Conservation (phyloP, 1,140 invertebrate genomes). For the Drosophila navojoa region DNA sequence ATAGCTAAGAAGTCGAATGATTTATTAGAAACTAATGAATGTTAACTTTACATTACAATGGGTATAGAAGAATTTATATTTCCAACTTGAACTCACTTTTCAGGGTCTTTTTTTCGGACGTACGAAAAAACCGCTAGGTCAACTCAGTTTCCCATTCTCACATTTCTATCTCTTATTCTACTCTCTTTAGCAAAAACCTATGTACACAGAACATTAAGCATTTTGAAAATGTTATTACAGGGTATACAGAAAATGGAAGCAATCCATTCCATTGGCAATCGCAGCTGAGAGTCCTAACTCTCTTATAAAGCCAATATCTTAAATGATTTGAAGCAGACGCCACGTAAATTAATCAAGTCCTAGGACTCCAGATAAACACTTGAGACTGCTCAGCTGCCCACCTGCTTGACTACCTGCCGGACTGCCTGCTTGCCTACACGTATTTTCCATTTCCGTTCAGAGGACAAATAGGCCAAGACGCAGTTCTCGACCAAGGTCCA, state of each 20-base stretch:
- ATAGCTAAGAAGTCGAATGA: too few relatives aligned
- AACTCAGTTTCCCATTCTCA: too few relatives aligned
- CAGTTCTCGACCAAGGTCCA: constrained; percentile 31
- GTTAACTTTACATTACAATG: too few relatives aligned
- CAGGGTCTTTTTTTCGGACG: too few relatives aligned
- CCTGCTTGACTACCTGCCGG: neutral
- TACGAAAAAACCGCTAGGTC: too few relatives aligned
- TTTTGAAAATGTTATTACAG: too few relatives aligned
- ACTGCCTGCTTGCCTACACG: constrained; percentile 30
- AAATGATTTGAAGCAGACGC: neutral
- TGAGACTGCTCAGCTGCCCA: constrained; percentile 16
- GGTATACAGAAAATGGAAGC: neutral
- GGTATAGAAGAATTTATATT: too few relatives aligned
- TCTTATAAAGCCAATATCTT: neutral
- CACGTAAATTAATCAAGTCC: constrained; percentile 34
- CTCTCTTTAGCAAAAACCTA: too few relatives aligned
- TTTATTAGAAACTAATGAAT: too few relatives aligned
- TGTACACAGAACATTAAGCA: too few relatives aligned
- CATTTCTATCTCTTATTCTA: too few relatives aligned
- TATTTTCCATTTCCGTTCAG: constrained; percentile 68
- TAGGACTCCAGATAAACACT: constrained; percentile 56
- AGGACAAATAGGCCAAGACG: constrained; percentile 36
- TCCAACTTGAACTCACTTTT: too few relatives aligned
- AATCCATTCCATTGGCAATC: neutral
- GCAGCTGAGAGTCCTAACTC: neutral